Conservation (phyloP, 2,113 vertebrate species). For the Cygnus buccinator region DNA sequence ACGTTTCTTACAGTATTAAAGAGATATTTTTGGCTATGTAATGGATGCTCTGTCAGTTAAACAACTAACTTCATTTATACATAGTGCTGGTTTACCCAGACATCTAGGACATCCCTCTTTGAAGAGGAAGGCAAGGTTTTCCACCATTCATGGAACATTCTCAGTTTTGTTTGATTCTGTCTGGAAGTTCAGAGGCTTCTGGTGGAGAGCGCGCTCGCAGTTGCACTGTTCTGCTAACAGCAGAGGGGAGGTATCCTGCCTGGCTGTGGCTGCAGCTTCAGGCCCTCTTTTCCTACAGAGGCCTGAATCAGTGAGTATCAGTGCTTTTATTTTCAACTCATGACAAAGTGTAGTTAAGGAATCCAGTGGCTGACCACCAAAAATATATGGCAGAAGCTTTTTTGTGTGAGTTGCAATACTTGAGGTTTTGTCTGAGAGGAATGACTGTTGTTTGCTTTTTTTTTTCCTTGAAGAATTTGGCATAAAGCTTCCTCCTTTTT, state of each 20-base stretch:
- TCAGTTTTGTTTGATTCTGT: not conserved
- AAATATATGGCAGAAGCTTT: not conserved
- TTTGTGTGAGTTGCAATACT: not conserved
- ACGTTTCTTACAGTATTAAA: not conserved
- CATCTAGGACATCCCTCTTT: not conserved
- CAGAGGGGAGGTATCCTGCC: not conserved
- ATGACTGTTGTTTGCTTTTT: not conserved
- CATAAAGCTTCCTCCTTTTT: not conserved
- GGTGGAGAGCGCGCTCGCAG: not conserved
- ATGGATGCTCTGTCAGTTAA: slow-evolving; percentile 12
- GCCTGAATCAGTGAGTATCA: not conserved
- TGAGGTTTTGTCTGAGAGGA: not conserved
- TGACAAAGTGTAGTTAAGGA: not conserved
- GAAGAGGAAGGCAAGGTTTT: not conserved
- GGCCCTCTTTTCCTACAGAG: not conserved
- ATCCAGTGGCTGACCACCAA: not conserved
- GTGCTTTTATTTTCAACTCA: not conserved
- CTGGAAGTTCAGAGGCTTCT: not conserved
- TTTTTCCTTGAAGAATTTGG: not conserved
- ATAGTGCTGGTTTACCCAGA: not conserved
- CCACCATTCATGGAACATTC: not conserved
- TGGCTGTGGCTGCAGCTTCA: not conserved
- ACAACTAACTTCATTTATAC: not conserved
- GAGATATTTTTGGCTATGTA: not conserved
- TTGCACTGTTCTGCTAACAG: not conserved